Evolutionary conservation across 2,113 vertebrate species (phyloP).

Genomic region (Cyphomyrus plagiostoma): DNA sequence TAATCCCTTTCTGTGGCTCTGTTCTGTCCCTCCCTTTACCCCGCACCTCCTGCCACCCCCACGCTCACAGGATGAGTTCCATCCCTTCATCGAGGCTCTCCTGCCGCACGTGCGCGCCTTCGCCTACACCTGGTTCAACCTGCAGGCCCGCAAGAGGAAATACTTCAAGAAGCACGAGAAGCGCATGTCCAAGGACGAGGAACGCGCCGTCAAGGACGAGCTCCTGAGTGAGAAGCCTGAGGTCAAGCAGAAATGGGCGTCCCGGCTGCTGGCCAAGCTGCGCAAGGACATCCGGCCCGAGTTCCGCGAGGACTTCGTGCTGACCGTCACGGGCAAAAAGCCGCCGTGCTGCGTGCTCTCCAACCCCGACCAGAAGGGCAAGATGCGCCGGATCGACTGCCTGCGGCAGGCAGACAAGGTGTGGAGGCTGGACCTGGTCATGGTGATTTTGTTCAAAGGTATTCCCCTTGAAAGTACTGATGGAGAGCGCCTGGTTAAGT

Average conservation of each 20-base stretch:
- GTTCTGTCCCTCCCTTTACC: not conserved
- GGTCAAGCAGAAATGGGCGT: slow-evolving; percentile 99
- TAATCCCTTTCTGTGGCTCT: not conserved
- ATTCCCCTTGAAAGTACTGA: slow-evolving; percentile 99
- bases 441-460: slow-evolving; percentile 99
- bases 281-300: slow-evolving; percentile 98
- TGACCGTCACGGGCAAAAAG: slow-evolving; percentile 96
- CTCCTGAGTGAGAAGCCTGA: slow-evolving; percentile 95
- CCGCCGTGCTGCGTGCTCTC: slow-evolving; percentile 94
- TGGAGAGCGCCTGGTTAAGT: slow-evolving; percentile 96
- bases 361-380: slow-evolving; percentile 99
- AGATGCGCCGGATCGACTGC: slow-evolving; percentile 98
- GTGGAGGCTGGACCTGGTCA: slow-evolving; percentile 98
- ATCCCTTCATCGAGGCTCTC: slow-evolving; percentile 99
- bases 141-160: slow-evolving; percentile 98
- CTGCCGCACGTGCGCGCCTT: slow-evolving; percentile 97
- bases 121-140: slow-evolving; percentile 98
- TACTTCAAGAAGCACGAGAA: slow-evolving; percentile 99
- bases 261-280: slow-evolving; percentile 92
- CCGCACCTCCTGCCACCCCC: not conserved
- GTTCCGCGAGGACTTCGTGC: slow-evolving; percentile 98
- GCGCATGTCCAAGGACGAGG: slow-evolving; percentile 99
- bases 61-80: slow-evolving; percentile 87
- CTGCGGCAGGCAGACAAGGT: slow-evolving; percentile 98
- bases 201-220: slow-evolving; percentile 97